These are phyloP conservation scores for Limnodromus scolopaceus DNA, from an alignment of 2,797 vertebrate genomes.

Conservation along the genomic window DNA sequence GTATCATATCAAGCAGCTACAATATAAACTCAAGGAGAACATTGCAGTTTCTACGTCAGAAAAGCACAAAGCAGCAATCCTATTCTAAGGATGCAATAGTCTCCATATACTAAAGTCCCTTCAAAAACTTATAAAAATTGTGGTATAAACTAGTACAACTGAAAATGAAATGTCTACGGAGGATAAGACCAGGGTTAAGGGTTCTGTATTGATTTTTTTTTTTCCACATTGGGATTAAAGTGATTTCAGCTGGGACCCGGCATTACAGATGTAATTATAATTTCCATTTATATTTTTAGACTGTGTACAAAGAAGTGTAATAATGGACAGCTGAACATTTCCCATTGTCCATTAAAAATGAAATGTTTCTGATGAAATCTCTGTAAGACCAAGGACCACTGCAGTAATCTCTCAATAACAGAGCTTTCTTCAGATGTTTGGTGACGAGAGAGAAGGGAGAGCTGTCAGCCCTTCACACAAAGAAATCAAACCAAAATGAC, in stretches of 20 bases:
- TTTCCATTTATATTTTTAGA: slow-evolving; percentile 63
- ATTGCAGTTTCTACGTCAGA: neutral
- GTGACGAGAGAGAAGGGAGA: slow-evolving; percentile 37
- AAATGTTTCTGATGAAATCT: slow-evolving; percentile 52
- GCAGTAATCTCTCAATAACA: slow-evolving; percentile 55
- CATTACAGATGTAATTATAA: slow-evolving; percentile 58
- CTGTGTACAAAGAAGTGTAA: slow-evolving; percentile 55
- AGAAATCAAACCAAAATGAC: slow-evolving; percentile 66
- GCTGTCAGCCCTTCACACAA: slow-evolving; percentile 42
- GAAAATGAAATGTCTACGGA: neutral
- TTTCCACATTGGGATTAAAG: slow-evolving; percentile 25
- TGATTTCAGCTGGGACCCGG: slow-evolving; percentile 56
- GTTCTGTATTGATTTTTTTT: slow-evolving; percentile 17
- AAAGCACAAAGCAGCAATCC: slow-evolving; percentile 20
- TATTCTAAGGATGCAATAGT: slow-evolving; percentile 10
- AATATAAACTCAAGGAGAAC: neutral
- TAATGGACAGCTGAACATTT: slow-evolving; percentile 64
- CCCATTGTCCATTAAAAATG: slow-evolving; percentile 45
- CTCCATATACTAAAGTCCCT: neutral
- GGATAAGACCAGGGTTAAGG: slow-evolving; percentile 33
- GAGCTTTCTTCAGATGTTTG: slow-evolving; percentile 49
- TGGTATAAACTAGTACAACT: neutral
- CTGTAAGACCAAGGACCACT: slow-evolving; percentile 44
- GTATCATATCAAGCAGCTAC: neutral
- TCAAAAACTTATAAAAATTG: slow-evolving; percentile 22